Base-by-base conservation (phyloP, 2,888 invertebrate species). In the Sceliomorpha sp. region DNA sequence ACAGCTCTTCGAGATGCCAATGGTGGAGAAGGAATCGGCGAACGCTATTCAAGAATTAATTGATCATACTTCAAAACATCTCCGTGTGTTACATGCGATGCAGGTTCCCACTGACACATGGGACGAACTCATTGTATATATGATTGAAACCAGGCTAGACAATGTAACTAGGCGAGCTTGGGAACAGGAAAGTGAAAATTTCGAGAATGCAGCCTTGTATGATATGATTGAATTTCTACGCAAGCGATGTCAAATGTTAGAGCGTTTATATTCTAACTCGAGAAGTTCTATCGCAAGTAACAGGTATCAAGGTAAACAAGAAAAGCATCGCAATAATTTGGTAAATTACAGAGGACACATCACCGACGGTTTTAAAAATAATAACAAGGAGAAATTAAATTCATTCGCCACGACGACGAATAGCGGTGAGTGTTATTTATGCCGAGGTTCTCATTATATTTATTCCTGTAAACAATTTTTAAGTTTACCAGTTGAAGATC, bases 81-180 rank as follows among this genome's bases (percentile, higher is more conserved):
- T 73, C 5, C 14, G 72, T 29, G 37, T 70, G 2, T 40, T 74
- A 1, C 59, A 71, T 12, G 27, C 59, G 1, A 20, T 74, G 39
- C 17, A 48, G 5, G 31, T 12, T 1, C 67, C 71, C 1, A 74
- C 58, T 0, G 68, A 74, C 0, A 0, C 59, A 1, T 76, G 75
- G 72, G 39, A 63, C 31, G 71, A 58, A 0, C 29, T 75, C 1
- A 13, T 74, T 0, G 31, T 74, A 4, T 51, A 68, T 34, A 64
- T 74, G 44, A 55, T 70, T 32, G 58, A 56, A 20, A 5, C n/a
- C n/a, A 72, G 56, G 34, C 44, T 72, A 24, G 74, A 75, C 20
- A 42, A 10, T 7, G 10, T 29, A 10, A 71, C 69, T 5, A 37
- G 48, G 1, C 56, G 55, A 12, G 60, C 60, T 32, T 75, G 73